Percentiles rank a stretch among this genome's conserved stretches.
These are phyloP conservation scores for Gonocerus acuteangulatus DNA, from an alignment of 2,888 invertebrate species.

Conservation along the genomic window DNA sequence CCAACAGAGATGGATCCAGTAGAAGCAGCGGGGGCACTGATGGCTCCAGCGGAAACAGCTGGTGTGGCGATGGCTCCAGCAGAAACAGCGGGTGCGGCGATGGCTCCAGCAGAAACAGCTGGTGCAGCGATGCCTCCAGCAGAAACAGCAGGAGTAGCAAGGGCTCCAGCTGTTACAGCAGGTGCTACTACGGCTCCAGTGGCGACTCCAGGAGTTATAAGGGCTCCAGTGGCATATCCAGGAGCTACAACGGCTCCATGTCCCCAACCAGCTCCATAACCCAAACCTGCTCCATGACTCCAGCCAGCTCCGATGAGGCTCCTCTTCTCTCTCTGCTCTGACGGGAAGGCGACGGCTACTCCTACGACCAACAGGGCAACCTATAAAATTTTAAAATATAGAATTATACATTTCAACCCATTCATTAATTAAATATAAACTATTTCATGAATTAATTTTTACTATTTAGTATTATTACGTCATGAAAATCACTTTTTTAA, in stretches of 20 bases:
- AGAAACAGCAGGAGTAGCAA: neutral
- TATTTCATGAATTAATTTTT: too few relatives aligned
- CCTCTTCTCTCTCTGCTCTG: neutral
- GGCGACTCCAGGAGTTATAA: slow-evolving; percentile 1
- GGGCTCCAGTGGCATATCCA: neutral
- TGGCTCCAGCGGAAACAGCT: neutral
- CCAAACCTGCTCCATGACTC: neutral
- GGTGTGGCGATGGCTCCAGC: slow-evolving; percentile 13
- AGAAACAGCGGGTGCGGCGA: neutral
- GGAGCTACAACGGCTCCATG: neutral
- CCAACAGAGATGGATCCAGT: neutral
- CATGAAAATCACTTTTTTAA: too few relatives aligned
- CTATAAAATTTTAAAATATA: neutral
- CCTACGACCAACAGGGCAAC: slow-evolving; percentile 9
- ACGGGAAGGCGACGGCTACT: slow-evolving; percentile 3
- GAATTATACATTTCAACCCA: too few relatives aligned
- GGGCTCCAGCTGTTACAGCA: neutral
- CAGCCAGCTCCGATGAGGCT: neutral
- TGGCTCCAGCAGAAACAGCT: neutral
- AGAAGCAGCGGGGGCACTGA: neutral
- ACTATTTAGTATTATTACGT: too few relatives aligned
- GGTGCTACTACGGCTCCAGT: neutral
- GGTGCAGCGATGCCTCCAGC: slow-evolving; percentile 7
- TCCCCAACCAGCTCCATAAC: neutral
- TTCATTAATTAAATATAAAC: too few relatives aligned